Conservation (phyloP, 2,888 invertebrate species). For the Linnaemya vulpina region DNA sequence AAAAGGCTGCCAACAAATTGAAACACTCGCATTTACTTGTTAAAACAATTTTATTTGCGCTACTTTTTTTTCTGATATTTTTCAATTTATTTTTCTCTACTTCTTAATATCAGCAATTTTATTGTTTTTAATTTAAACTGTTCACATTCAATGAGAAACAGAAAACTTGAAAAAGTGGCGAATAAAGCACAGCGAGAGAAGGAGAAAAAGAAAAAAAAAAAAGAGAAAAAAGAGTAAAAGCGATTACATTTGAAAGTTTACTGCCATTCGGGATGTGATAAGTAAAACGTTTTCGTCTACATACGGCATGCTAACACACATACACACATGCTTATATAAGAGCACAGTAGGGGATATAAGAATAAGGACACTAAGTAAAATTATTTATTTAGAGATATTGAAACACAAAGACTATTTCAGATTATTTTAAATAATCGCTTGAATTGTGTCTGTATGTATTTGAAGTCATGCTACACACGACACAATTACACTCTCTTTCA, state of each 20-base stretch:
- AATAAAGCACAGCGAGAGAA: background rate
- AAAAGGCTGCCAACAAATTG: slow-evolving; percentile 11
- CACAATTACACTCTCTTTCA: too few species aligned
- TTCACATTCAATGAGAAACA: slow-evolving; percentile 43
- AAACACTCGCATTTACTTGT: slow-evolving; percentile 25
- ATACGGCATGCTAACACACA: background rate
- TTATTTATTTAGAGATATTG: background rate
- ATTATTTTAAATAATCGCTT: too few species aligned
- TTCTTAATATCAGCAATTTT: slow-evolving; percentile 63
- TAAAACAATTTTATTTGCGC: slow-evolving; percentile 30
- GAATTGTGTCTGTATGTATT: too few species aligned
- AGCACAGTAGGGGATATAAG: background rate
- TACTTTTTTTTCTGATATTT: slow-evolving; percentile 19
- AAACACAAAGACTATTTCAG: too few species aligned
- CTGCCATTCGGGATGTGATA: slow-evolving; percentile 58
- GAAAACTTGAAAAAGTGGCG: slow-evolving; percentile 24
- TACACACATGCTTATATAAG: background rate
- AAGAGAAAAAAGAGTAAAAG: background rate
- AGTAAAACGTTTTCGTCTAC: slow-evolving; percentile 45
- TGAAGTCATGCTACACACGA: too few species aligned
- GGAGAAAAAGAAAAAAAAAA: background rate
- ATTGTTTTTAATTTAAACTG: slow-evolving; percentile 66
- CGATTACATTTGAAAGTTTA: slow-evolving; percentile 69
- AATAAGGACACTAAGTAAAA: background rate
- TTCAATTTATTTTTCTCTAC: slow-evolving; percentile 55